phyloP scores from a whole-genome alignment of 1,140 invertebrate species.

The Diachasmimorpha longicaudata region DNA sequence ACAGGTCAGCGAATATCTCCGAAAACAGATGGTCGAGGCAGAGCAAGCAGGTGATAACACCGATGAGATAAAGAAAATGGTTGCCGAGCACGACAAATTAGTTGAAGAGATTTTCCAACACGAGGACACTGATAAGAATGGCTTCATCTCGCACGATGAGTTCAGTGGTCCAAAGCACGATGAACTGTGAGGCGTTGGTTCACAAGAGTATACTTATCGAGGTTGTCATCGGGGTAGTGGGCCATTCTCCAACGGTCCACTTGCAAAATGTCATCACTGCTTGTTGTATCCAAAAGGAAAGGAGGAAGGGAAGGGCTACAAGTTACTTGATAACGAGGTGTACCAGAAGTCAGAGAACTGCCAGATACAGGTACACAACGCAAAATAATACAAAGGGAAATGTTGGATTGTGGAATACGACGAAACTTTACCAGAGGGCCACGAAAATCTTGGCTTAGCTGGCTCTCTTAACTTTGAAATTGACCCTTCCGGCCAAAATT shows the following conservation, averaged over 20 bases:
- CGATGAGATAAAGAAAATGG: slow-evolving; percentile 84
- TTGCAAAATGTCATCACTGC: not conserved
- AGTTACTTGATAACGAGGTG: slow-evolving; percentile 5
- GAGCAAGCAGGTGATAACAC: slow-evolving; percentile 67
- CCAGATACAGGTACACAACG: not conserved
- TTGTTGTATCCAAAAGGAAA: not conserved
- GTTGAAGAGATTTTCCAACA: slow-evolving; percentile 97
- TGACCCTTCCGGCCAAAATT: not conserved
- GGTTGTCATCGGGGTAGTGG: slow-evolving; percentile 6
- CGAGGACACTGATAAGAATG: slow-evolving; percentile 94
- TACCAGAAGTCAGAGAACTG: not conserved
- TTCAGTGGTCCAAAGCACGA: slow-evolving; percentile 97
- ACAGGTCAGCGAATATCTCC: slow-evolving; percentile 88
- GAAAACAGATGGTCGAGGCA: slow-evolving; percentile 86
- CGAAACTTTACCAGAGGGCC: not conserved
- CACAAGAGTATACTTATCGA: slow-evolving; percentile 1
- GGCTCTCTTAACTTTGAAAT: not conserved
- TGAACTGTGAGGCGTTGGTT: slow-evolving; percentile 76
- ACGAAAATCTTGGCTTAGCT: not conserved
- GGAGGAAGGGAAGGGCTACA: not conserved
- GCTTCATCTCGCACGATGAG: slow-evolving; percentile 93
- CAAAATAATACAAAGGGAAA: slow-evolving; percentile 11
- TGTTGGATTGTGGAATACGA: not conserved
- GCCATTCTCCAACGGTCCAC: not conserved
- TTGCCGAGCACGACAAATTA: slow-evolving; percentile 89